phyloP scores from a whole-genome alignment of 2,888 invertebrate genomes.

The Metellina segmentata region DNA sequence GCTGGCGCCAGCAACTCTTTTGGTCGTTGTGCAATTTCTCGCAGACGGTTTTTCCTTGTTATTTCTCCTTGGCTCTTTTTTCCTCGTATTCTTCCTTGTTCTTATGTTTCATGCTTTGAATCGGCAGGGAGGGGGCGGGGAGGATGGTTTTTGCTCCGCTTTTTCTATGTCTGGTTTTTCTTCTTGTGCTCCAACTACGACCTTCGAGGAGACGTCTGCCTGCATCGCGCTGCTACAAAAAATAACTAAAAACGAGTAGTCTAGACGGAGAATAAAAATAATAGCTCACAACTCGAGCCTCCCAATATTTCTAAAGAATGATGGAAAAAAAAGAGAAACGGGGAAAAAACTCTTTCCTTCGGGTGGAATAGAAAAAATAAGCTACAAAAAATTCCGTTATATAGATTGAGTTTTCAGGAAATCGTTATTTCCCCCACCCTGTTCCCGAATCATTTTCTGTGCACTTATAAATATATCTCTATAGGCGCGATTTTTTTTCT shows the following conservation, averaged over 20 bases:
- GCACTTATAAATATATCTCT: constrained; percentile 11
- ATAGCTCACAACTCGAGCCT: constrained; percentile 52
- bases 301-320: constrained; percentile 57
- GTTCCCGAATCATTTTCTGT: not conserved
- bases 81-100: constrained; percentile 58
- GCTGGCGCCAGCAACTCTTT: constrained; percentile 52
- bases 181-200: constrained; percentile 56
- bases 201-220: constrained; percentile 73
- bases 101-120: constrained; percentile 60
- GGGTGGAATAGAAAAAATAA: constrained; percentile 13
- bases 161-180: constrained; percentile 75
- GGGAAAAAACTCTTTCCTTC: constrained; percentile 21
- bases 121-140: constrained; percentile 24
- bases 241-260: constrained; percentile 61
- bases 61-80: constrained; percentile 41
- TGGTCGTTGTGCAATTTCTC: constrained; percentile 58
- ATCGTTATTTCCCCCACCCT: constrained; percentile 39
- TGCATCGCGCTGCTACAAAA: constrained; percentile 14
- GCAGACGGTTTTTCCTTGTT: constrained; percentile 66
- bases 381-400: constrained; percentile 18
- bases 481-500: constrained; percentile 13
- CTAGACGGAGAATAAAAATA: constrained; percentile 73
- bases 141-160: constrained; percentile 53
- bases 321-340: constrained; percentile 11
- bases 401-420: constrained; percentile 68